Evolutionary conservation across 2,888 invertebrate species (phyloP), one percentile per base, ranked within the genome.

Genomic region (Tetragnatha montana): DNA sequence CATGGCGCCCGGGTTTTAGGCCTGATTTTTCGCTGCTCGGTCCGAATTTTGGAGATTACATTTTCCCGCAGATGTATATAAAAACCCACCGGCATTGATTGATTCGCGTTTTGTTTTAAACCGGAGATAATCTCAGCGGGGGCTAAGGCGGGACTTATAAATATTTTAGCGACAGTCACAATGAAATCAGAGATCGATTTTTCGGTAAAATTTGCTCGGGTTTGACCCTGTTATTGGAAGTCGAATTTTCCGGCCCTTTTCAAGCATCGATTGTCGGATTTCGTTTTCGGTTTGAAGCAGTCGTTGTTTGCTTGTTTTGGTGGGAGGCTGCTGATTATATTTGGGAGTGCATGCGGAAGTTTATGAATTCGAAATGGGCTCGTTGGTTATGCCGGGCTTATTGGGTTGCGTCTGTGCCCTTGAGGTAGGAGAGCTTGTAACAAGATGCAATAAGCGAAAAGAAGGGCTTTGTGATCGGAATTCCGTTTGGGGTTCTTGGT

Each of bases 191-290:
- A 80, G 80, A 89, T 89, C 80, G 88, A 89, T 84, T 89, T 75
- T 35, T n/a, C 22, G 74, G 75, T 68, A 75, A 89, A 89, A 84
- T 80, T 89, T 89, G 88, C 60, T 68, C 88, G 81, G 80, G 73
- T 89, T 89, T 89, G 88, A 89, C 88, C 88, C 88, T 75, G 84
- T 89, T 89, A 89, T 89, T 84, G 88, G 88, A 89, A 89, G 80
- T 89, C 88, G 88, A 89, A 89, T 49, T 87, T 87, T 70, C 81
- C 49, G 73, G 60, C 51, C 49, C 35, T 69, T 70, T 78, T 68
- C 21, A n/a, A 14, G 47, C 78, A 84, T 84, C 87, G 87, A 87
- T 87, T 87, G 60, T 68, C 73, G 86, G 73, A 87, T 74, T 87
- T 81, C 78, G 50, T 87, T 87, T 81, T 81, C 51, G 50, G 21